Base-by-base conservation (phyloP, 2,797 vertebrate genomes). In the Crenichthys baileyi region DNA sequence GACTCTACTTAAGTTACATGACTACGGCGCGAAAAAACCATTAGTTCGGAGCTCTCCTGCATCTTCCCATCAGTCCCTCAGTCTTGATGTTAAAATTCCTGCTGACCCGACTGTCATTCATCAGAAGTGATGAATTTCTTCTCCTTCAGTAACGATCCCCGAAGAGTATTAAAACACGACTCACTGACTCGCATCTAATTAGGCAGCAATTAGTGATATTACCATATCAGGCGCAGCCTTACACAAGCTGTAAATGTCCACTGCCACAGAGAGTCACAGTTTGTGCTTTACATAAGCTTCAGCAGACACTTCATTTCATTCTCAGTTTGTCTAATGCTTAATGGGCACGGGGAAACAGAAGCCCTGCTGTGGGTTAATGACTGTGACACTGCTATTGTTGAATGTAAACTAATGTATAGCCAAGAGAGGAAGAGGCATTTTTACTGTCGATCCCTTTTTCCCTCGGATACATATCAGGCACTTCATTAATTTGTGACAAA, bases 151-250 rank as follows among this genome's bases (percentile, higher is more conserved):
- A 91, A 94, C 87, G 91, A 94, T 93, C 91, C 89, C 92, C 76
- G 87, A 89, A 92, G 93, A 92, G 91, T 88, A 91, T 92, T 90
- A 90, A 92, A 92, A 83, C 84, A 89, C 88, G 79, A 92, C 79
- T 93, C 92, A 93, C 80, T 93, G 92, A 93, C 86, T 93, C 81
- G 83, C 89, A 93, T 91, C 91, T 93, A 94, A 94, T 95, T 93
- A 92, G 93, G 90, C 93, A 90, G 94, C 93, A 95, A 94, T 95
- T 95, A 95, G 93, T 68, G 85, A 91, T 92, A 91, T 95, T 93
- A 93, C 90, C 91, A 93, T 86, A 92, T 92, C 89, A 87, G 82
- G 88, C 78, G 12, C 78, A 72, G 89, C 79, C 81, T 74, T 82
- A 81, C 79, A 84, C 79, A 79, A 78, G 87, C 87, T 79, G 82